Conservation (phyloP, 2,113 vertebrate species). For the Corvus hawaiiensis region DNA sequence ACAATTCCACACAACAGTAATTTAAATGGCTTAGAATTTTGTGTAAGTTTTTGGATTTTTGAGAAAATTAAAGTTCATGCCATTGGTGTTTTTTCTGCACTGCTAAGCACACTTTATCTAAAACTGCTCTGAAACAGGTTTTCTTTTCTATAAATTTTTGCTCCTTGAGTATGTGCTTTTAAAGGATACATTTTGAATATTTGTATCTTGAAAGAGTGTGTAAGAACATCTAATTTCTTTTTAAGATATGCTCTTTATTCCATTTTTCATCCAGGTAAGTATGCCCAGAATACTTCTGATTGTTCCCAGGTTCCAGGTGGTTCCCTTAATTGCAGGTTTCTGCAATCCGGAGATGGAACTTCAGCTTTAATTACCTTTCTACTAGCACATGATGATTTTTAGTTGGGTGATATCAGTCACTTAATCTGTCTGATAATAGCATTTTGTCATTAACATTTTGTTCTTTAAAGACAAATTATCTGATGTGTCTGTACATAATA, state of each 20-base stretch:
- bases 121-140: not conserved
- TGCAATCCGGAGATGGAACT: not conserved
- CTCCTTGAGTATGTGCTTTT: not conserved
- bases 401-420: not conserved
- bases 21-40: not conserved
- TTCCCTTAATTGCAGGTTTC: not conserved
- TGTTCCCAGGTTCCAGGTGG: not conserved
- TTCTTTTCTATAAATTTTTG: not conserved
- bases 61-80: not conserved
- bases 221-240: not conserved
- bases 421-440: not conserved
- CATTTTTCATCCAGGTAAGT: not conserved
- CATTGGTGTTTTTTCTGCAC: not conserved
- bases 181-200: not conserved
- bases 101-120: not conserved
- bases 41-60: not conserved
- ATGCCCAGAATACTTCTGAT: not conserved
- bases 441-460: not conserved
- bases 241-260: not conserved
- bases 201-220: not conserved
- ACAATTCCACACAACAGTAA: not conserved
- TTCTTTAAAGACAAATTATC: not conserved
- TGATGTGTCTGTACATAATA: not conserved
- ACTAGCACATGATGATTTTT: not conserved
- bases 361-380: not conserved